Evolutionary conservation across 2,888 invertebrate species (phyloP).

Genomic region (Cantharis flavilabris): DNA sequence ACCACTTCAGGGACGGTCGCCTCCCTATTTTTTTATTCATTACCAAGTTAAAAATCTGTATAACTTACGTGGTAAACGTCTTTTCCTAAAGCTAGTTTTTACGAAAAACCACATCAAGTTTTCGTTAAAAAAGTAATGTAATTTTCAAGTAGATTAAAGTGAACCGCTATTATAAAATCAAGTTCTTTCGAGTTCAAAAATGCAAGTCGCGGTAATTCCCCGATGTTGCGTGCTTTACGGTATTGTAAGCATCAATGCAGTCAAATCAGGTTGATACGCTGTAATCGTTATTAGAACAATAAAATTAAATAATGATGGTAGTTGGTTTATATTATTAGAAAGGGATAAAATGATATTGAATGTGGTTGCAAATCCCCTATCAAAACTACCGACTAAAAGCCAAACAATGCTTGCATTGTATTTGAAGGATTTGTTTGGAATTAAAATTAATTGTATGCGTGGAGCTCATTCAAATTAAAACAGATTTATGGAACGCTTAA

Average conservation of each 20-base stretch:
- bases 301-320: not conserved
- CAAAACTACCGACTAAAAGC: slow-evolving; percentile 19
- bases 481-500: slow-evolving; percentile 16
- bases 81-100: not conserved
- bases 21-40: not conserved
- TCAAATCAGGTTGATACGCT: not conserved
- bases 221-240: not conserved
- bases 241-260: not conserved
- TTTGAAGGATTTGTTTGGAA: slow-evolving; percentile 23
- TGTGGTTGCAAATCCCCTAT: slow-evolving; percentile 10
- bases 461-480: slow-evolving; percentile 19
- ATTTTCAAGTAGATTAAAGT: too few species aligned
- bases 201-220: not conserved
- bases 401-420: slow-evolving; percentile 25
- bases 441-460: slow-evolving; percentile 28
- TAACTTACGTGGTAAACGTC: not conserved
- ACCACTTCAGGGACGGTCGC: not conserved
- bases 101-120: not conserved
- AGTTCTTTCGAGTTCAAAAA: too few species aligned
- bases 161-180: too few species aligned
- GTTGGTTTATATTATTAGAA: not conserved
- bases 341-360: not conserved
- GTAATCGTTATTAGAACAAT: not conserved
- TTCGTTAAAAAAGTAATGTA: too few species aligned
- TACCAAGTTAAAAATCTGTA: not conserved